Evolutionary conservation across 2,888 invertebrate genomes (phyloP).

Genomic region (Euzophera pinguis): DNA sequence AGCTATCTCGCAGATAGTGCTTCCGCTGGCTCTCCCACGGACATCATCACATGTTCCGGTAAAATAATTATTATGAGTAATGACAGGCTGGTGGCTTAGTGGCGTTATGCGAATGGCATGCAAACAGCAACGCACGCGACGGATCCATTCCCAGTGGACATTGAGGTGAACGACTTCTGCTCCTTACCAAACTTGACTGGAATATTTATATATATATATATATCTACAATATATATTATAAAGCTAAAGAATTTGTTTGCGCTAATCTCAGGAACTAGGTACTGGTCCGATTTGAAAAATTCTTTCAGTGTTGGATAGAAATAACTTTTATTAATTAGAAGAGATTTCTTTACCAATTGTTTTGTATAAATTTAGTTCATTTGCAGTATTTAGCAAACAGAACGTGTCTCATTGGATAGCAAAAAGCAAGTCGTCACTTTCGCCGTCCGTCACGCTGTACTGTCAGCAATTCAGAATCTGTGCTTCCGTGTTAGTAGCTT

Average conservation of each 20-base stretch:
- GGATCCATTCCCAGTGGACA: conserved; percentile 4
- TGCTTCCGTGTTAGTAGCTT: not conserved
- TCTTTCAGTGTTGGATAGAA: no score
- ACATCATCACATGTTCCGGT: conserved; percentile 8
- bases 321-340: no score
- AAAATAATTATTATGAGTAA: conserved; percentile 1
- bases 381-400: conserved; percentile 21
- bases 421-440: conserved; percentile 24
- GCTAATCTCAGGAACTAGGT: no score
- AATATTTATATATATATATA: no score
- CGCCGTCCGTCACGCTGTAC: conserved; percentile 16
- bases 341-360: not conserved
- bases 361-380: not conserved
- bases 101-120: not conserved
- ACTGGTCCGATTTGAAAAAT: no score
- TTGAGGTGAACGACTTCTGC: conserved; percentile 1
- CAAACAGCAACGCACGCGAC: conserved; percentile 2
- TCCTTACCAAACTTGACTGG: not conserved
- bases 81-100: not conserved
- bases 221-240: no score
- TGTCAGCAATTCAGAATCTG: not conserved
- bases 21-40: conserved; percentile 5
- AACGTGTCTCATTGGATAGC: conserved; percentile 22
- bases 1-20: not conserved
- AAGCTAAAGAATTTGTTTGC: no score